phyloP scores from a whole-genome alignment of 1,140 invertebrate genomes.

The Halictus rubicundus region DNA sequence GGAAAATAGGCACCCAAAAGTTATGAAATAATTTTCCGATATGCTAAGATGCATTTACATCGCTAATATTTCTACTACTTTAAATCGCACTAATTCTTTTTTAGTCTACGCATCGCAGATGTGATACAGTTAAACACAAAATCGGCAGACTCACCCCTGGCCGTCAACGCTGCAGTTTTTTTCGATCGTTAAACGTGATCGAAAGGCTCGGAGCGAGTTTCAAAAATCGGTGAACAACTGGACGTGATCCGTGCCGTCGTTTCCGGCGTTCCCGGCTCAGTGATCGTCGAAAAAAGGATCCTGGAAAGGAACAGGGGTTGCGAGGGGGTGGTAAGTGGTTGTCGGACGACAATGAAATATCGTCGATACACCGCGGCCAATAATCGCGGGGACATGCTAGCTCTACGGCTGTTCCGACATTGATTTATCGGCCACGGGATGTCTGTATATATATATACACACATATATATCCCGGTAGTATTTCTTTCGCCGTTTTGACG shows the following conservation, averaged over 20 bases:
- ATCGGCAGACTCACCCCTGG: no score
- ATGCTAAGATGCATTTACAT: no score
- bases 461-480: no score
- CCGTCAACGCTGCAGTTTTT: background rate
- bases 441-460: background rate
- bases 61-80: no score
- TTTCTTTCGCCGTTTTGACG: slow-evolving; percentile 35
- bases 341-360: slow-evolving; percentile 58
- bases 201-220: background rate
- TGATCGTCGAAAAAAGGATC: slow-evolving; percentile 16
- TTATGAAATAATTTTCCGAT: no score
- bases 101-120: no score
- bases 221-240: background rate
- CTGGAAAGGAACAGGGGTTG: background rate
- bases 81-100: no score
- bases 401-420: slow-evolving; percentile 47
- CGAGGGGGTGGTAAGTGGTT: slow-evolving; percentile 49
- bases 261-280: background rate
- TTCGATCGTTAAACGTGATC: background rate
- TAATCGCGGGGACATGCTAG: slow-evolving; percentile 49
- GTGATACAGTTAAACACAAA: no score
- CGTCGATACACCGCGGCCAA: slow-evolving; percentile 51
- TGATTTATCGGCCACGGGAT: slow-evolving; percentile 51
- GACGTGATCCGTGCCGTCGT: background rate
- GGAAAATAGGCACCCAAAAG: no score